phyloP scores from a whole-genome alignment of 2,888 invertebrate species.

The Xylocampa areola region DNA sequence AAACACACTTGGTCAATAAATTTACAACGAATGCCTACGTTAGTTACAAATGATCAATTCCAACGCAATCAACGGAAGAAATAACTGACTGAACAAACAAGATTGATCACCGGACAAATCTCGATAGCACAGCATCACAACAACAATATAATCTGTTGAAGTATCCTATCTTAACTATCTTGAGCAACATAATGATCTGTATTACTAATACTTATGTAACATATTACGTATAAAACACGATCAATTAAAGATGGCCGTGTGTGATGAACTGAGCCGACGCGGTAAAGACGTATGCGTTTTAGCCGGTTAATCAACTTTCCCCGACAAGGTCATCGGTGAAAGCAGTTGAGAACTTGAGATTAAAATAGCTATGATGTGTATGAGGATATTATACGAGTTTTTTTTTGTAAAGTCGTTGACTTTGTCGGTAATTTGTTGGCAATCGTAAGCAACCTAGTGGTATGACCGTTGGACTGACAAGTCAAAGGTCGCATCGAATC shows the following conservation, averaged over 20 bases:
- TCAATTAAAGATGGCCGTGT: slow-evolving; percentile 7
- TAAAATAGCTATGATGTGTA: slow-evolving; percentile 34
- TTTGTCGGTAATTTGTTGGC: neutral
- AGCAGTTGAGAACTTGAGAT: slow-evolving; percentile 39
- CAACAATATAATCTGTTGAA: slow-evolving; percentile 20
- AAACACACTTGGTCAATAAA: no score
- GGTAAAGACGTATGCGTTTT: slow-evolving; percentile 12
- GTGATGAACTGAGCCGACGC: neutral
- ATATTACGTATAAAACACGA: slow-evolving; percentile 36
- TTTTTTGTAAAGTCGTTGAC: neutral
- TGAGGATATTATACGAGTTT: slow-evolving; percentile 18
- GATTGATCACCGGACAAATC: slow-evolving; percentile 33
- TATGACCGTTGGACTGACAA: no score
- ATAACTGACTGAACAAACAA: slow-evolving; percentile 15
- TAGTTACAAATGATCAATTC: no score
- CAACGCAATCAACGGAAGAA: no score
- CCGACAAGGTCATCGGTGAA: slow-evolving; percentile 57
- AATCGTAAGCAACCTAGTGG: no score
- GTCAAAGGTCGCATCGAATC: no score
- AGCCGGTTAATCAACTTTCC: slow-evolving; percentile 49
- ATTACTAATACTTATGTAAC: slow-evolving; percentile 50
- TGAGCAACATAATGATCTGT: slow-evolving; percentile 44
- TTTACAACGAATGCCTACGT: no score
- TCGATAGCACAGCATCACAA: neutral
- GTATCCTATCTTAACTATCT: no score